Conservation (phyloP, 2,888 invertebrate genomes). For the Leptura quadrifasciata region DNA sequence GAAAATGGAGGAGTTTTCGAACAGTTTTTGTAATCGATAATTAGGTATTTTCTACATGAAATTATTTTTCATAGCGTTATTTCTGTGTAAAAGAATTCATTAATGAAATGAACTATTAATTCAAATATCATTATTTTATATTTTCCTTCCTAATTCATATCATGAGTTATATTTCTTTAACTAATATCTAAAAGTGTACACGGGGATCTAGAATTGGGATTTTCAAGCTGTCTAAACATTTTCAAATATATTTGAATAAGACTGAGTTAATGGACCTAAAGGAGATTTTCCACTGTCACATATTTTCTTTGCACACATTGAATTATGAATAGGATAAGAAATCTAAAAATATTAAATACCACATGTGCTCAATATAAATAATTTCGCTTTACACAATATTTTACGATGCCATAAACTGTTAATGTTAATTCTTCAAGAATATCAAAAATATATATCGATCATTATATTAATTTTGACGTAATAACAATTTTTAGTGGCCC, state of each 20-base stretch:
- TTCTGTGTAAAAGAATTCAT: too few relatives aligned
- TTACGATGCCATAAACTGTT: conserved; percentile 22
- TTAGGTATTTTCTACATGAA: too few relatives aligned
- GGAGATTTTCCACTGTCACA: background rate
- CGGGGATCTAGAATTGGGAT: background rate
- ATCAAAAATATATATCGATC: conserved; percentile 16
- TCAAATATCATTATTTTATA: too few relatives aligned
- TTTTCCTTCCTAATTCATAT: too few relatives aligned
- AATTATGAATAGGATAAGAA: conserved; percentile 12
- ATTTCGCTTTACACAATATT: conserved; percentile 12
- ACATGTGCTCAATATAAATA: conserved; percentile 22
- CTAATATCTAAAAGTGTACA: background rate
- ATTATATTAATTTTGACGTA: background rate
- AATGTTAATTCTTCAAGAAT: conserved; percentile 18
- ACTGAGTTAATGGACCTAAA: background rate
- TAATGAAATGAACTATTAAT: too few relatives aligned
- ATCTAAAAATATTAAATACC: conserved; percentile 19
- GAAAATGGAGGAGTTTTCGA: too few relatives aligned
- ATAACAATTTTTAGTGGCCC: background rate
- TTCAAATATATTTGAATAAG: background rate
- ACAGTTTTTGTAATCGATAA: too few relatives aligned
- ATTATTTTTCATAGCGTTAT: too few relatives aligned
- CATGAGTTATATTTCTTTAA: too few relatives aligned
- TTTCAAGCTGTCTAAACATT: conserved; percentile 10
- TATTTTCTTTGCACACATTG: background rate